Evolutionary conservation across 2,888 invertebrate genomes (phyloP).

Genomic region (Patella pellucida): DNA sequence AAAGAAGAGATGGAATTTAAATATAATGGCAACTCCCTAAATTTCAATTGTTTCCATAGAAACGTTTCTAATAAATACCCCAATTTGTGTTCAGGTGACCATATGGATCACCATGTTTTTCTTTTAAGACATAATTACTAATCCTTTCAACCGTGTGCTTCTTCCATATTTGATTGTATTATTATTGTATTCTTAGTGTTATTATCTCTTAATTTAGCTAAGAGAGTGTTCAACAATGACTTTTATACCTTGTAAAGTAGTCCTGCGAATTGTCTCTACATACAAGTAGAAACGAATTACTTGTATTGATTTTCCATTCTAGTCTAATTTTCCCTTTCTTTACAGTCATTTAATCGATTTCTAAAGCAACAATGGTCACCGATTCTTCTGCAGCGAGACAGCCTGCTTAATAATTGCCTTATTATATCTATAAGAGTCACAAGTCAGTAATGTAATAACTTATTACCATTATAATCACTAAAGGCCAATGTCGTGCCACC

Average conservation of each 20-base stretch:
- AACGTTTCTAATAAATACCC: background rate
- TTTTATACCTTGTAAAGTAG: background rate
- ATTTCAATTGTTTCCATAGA: slow-evolving; percentile 3
- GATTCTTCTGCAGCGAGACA: background rate
- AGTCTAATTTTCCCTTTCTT: slow-evolving; percentile 2
- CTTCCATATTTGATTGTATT: too few relatives aligned
- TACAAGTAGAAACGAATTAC: slow-evolving; percentile 9
- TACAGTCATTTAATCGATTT: slow-evolving; percentile 1
- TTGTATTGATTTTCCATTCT: slow-evolving; percentile 1
- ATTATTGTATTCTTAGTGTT: too few relatives aligned
- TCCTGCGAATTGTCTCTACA: slow-evolving; percentile 2
- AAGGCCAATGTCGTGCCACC: slow-evolving; percentile 7
- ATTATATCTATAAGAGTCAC: slow-evolving; percentile 7
- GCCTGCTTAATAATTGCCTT: slow-evolving; percentile 7
- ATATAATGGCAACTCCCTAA: background rate
- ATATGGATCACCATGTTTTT: slow-evolving; percentile 4
- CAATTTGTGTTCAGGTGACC: background rate
- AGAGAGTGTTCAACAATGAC: too few relatives aligned
- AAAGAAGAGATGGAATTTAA: too few relatives aligned
- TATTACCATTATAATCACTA: slow-evolving; percentile 7
- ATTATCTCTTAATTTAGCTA: too few relatives aligned
- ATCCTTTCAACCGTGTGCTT: background rate
- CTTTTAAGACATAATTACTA: background rate
- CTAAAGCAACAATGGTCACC: background rate
- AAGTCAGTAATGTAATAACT: background rate